Conservation (phyloP, 2,797 vertebrate species). For the Mus caroli region DNA sequence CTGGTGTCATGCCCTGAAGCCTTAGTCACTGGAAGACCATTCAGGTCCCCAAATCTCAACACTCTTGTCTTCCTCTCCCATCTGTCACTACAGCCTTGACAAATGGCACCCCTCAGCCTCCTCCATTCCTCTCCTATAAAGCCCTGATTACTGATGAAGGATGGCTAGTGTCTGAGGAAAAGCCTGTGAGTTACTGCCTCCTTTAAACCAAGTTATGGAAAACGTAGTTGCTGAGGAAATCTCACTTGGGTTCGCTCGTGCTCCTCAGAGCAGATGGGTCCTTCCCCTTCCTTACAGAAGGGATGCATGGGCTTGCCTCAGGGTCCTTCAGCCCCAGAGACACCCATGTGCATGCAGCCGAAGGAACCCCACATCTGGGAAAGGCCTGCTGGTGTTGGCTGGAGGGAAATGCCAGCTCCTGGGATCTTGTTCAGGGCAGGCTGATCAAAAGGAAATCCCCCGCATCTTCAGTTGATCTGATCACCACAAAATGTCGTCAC, state of each 20-base stretch:
- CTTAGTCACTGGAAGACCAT: not conserved
- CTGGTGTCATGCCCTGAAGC: not conserved
- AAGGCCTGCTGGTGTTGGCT: not conserved
- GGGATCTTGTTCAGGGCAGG: not conserved
- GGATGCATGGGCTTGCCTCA: not conserved
- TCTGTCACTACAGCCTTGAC: not conserved
- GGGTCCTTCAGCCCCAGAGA: constrained; percentile 44
- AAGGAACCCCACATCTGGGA: not conserved
- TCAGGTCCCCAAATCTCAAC: not conserved
- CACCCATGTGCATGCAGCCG: not conserved
- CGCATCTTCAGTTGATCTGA: not conserved
- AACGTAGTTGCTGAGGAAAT: constrained; percentile 77
- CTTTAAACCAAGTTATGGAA: constrained; percentile 76
- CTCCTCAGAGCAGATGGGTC: constrained; percentile 29
- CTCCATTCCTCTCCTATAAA: constrained; percentile 24
- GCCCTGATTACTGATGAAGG: constrained; percentile 47
- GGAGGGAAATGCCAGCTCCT: not conserved
- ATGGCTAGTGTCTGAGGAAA: constrained; percentile 57
- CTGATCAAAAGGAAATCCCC: constrained; percentile 8
- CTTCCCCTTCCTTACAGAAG: constrained; percentile 34
- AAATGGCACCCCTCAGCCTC: not conserved
- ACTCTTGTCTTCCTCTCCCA: not conserved
- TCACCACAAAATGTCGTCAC: not conserved
- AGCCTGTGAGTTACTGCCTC: constrained; percentile 59
- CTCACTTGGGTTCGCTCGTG: constrained; percentile 68